Base-by-base conservation (phyloP, 2,797 vertebrate species). In the Oreochromis mossambicus region DNA sequence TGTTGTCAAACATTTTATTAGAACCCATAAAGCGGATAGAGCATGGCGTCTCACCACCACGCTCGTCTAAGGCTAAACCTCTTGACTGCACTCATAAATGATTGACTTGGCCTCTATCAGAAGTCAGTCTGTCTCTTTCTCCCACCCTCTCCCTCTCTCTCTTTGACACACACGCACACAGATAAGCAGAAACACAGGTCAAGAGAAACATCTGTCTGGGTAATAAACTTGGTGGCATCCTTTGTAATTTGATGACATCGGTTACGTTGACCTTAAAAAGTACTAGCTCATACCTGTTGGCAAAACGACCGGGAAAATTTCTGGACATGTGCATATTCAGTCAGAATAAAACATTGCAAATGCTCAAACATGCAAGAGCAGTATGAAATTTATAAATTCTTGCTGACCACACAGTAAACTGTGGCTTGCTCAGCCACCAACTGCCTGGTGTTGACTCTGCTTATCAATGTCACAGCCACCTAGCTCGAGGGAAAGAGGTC, bases 61-160 rank as follows among this genome's bases (percentile, higher is more conserved):
- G 13, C 82, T 93, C 83, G 88, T 89, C 80, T 77, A 83, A 84
- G 92, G 81, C 78, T 84, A 90, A 91, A 92, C 86, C 91, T 90
- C 90, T 84, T 75, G 92, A 91, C 92, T 89, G 79, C 84, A 80
- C 87, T 56, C 78, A 94, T 96, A 92, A 97, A 96, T 97, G 94
- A 96, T 96, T 96, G 93, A 96, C 94, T 94, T 85, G 83, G 88
- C 87, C 88, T 94, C 93, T 93, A 95, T 94, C 92, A 91, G 81
- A 85, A 89, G 84, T 85, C 89, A 89, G 84, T 86, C 89, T 81
- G 86, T 61, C 88, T 61, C 87, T 79, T 29, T 80, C 58, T 50
- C 78, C 29, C 86, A 14, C 26, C 81, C 24, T 79, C 80, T 70
- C 84, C 68, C 38, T 70, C 84, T 73, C 38, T 48, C 4, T 21